A percentile compares a stretch with the other conserved stretches of the same genome.
phyloP scores from a whole-genome alignment of 2,113 vertebrate genomes.

The Petrocephalus zakoni region DNA sequence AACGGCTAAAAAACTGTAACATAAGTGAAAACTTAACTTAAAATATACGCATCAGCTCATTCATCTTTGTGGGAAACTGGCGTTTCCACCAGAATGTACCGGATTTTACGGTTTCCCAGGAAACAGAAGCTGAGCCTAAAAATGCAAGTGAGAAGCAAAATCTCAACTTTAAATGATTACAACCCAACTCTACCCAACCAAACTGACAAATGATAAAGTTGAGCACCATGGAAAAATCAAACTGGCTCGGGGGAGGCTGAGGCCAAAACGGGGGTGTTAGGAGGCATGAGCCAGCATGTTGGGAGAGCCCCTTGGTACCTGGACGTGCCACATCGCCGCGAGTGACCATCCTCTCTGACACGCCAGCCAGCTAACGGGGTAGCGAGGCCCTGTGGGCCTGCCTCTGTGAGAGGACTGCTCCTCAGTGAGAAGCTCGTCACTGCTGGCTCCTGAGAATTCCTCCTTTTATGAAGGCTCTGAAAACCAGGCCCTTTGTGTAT shows the following conservation, averaged over 20 bases:
- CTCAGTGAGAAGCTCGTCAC: not conserved
- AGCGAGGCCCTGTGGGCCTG: not conserved
- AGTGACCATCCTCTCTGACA: not conserved
- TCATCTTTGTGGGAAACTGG: not conserved
- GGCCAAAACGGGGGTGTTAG: not conserved
- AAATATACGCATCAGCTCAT: not conserved
- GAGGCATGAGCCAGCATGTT: not conserved
- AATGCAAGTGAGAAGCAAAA: not conserved
- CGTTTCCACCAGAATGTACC: not conserved
- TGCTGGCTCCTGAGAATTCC: not conserved
- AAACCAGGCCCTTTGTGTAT: constrained; percentile 15
- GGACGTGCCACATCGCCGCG: not conserved
- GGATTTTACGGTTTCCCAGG: not conserved
- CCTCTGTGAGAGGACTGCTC: not conserved
- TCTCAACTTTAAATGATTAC: not conserved
- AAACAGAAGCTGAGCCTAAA: not conserved
- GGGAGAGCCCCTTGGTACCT: not conserved
- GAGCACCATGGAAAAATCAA: not conserved
- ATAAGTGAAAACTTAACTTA: not conserved
- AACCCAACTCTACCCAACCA: not conserved
- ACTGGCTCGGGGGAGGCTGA: not conserved
- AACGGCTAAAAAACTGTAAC: not conserved
- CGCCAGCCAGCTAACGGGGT: not conserved
- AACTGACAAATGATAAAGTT: not conserved
- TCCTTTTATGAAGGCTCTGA: not conserved